Percentiles rank a stretch among this genome's conserved stretches.
Evolutionary conservation across 2,113 vertebrate species (phyloP).

Genomic region (Rhipidura dahli): DNA sequence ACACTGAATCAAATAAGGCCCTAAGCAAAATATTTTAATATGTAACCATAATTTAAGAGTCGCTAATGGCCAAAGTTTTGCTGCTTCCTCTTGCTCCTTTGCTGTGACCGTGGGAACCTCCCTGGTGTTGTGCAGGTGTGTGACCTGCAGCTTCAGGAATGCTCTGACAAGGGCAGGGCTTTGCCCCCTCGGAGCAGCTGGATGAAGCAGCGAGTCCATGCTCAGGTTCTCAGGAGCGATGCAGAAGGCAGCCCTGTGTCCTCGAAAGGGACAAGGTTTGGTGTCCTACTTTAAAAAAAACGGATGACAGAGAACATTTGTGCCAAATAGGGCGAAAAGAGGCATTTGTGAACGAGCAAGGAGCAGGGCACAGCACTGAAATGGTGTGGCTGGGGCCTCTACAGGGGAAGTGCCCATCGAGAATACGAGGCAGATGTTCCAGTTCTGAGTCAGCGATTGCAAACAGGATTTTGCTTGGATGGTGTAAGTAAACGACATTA

Average conservation of each 20-base stretch:
- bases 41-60: neutral
- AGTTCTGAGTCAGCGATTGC: constrained; percentile 42
- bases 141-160: neutral
- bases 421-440: constrained; percentile 12
- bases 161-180: neutral
- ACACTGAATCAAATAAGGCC: neutral
- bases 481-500: constrained; percentile 5
- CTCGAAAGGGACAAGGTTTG: neutral
- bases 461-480: constrained; percentile 20
- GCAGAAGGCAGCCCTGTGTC: neutral
- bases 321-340: neutral
- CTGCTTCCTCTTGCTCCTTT: neutral
- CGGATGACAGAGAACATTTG: neutral
- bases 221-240: neutral
- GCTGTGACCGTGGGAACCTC: neutral
- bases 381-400: neutral
- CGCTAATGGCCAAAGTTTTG: neutral
- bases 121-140: neutral
- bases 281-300: neutral
- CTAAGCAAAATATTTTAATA: neutral
- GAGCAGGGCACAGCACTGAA: neutral
- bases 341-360: neutral
- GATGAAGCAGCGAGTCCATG: neutral
- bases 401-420: neutral
- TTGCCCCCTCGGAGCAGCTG: fast-evolving